Base-by-base conservation (phyloP, 2,113 vertebrate species). In the Dicentrarchus labrax region DNA sequence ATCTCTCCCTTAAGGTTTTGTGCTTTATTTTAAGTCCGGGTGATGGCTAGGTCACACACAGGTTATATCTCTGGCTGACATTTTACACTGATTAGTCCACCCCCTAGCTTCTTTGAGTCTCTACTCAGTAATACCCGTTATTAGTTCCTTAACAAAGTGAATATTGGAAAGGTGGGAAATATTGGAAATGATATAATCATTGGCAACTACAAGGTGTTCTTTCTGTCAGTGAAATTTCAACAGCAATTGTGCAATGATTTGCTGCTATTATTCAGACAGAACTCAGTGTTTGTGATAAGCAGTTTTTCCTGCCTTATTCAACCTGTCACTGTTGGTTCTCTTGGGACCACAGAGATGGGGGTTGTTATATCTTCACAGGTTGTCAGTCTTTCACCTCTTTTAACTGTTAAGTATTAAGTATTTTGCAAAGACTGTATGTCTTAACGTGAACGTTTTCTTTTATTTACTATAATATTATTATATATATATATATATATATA, bases 1-100 rank as follows among this genome's bases (percentile, higher is more conserved):
- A 65, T 84, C 69, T 22, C 59, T 75, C 72, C 70, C 67, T 78
- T 50, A 57, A 86, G 22, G 68, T 62, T 54, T 69, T n/a, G 0
- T 21, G n/a, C 83, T 87, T 89, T 85, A 83, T 87, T 89, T 88
- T 47, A 66, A 87, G 73, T 82, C 78, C 3, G 8, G 56, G 61
- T 50, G 79, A 75, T 0, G 3, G 12, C 4, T 68, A 81, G 79
- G 76, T 84, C 80, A 43, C 13, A 47, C 41, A 56, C 10, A 2
- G 72, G 43, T 72, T 72, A 54, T 68, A 50, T 51, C 30, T 79
- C 0, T 0, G 53, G 74, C 68, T 89, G 83, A 90, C 60, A 76
- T 82, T 81, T 82, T 64, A 21, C 59, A 50, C 51, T 30, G 12
- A 56, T 80, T 64, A 51, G 43, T 80, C 83, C 30, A 12, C 77